Evolutionary conservation across 2,797 vertebrate species (phyloP), one percentile per base, ranked within the genome.

Genomic region (Urosaurus nigricauda): DNA sequence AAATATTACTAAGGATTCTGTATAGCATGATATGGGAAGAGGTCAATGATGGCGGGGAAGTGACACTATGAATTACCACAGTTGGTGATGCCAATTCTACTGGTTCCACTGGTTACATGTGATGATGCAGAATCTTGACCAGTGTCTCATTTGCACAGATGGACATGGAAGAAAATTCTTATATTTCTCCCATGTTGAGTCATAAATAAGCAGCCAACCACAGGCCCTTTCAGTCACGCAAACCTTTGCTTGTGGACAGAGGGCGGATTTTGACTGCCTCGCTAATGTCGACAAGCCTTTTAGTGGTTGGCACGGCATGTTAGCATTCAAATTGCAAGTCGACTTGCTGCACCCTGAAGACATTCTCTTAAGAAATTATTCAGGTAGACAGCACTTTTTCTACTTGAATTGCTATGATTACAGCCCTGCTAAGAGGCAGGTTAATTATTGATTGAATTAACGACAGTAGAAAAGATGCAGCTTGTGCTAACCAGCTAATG

Each of bases 361-460:
- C 83, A 88, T 95, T 95, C 92, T 83, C 88, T 89, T 89, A 91
- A 80, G 88, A 93, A 94, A 94, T 95, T 94, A 96, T 93, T 95
- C 92, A 95, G 88, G 93, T 94, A 93, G 93, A 94, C 91, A 90
- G 91, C 93, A 89, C 35, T 79, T 94, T 94, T 96, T 95, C 95
- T 95, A 96, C 95, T 94, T 92, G 94, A 94, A 95, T 95, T 95
- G 94, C 95, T 94, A 89, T 79, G 90, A 94, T 95, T 91, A 95
- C 93, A 94, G 91, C 90, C 91, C 91, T 80, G 90, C 94, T 95
- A 94, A 95, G 95, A 94, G 84, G 94, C 88, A 92, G 91, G 94
- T 96, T 96, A 96, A 96, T 96, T 88, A 96, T 96, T 96, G 93
- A 93, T 96, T 92, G 90, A 92, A 88, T 94, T 96, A 96, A 95